phyloP scores from a whole-genome alignment of 2,888 invertebrate species.

The Lampropteryx suffumata region DNA sequence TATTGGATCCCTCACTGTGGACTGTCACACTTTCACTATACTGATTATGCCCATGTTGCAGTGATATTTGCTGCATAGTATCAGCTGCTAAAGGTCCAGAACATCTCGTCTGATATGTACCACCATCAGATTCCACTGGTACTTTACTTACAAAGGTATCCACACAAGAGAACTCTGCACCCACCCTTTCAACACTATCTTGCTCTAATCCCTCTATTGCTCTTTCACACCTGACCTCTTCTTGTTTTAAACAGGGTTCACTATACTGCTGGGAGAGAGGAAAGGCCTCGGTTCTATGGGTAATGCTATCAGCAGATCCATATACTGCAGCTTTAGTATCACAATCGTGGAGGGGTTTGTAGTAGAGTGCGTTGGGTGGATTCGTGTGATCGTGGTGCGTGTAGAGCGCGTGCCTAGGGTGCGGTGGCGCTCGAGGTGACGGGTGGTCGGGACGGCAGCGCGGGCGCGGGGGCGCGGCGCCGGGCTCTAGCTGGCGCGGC shows the following conservation, averaged over 20 bases:
- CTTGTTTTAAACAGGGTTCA: constrained; percentile 54
- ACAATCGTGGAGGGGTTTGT: constrained; percentile 58
- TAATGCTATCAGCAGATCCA: constrained; percentile 49
- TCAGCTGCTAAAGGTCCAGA: constrained; percentile 49
- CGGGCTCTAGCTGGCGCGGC: constrained; percentile 79
- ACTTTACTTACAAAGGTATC: constrained; percentile 61
- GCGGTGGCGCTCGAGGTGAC: constrained; percentile 35
- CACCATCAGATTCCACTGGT: constrained; percentile 53
- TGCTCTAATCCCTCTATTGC: constrained; percentile 50
- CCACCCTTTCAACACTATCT: constrained; percentile 52
- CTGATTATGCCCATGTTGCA: constrained; percentile 61
- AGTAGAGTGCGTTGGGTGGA: constrained; percentile 54
- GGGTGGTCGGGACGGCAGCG: constrained; percentile 60
- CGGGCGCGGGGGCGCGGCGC: constrained; percentile 60
- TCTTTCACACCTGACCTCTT: constrained; percentile 48
- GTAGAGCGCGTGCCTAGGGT: constrained; percentile 54
- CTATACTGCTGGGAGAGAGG: constrained; percentile 60
- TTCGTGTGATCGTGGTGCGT: constrained; percentile 46
- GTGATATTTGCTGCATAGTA: constrained; percentile 60
- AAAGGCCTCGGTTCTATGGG: constrained; percentile 57
- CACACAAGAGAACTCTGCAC: constrained; percentile 53
- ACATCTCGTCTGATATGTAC: constrained; percentile 66
- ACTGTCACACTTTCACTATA: constrained; percentile 64
- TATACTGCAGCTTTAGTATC: constrained; percentile 58
- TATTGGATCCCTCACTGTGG: constrained; percentile 61